phyloP scores from a whole-genome alignment of 2,113 vertebrate genomes.

The Oceanites oceanicus region DNA sequence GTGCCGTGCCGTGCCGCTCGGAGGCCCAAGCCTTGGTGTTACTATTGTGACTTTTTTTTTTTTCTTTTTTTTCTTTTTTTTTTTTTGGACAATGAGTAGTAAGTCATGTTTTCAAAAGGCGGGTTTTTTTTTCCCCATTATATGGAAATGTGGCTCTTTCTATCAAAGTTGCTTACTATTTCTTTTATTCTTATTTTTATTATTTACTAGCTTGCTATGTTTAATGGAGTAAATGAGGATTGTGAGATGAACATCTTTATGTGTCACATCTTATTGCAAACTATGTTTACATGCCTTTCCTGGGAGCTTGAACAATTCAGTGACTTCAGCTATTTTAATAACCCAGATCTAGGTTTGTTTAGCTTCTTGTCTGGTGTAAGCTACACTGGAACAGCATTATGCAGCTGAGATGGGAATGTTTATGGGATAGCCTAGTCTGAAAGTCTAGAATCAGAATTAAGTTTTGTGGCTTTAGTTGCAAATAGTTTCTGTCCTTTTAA shows the following conservation, averaged over 20 bases:
- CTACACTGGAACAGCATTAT: not conserved
- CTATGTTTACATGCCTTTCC: not conserved
- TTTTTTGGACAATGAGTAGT: not conserved
- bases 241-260: not conserved
- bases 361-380: not conserved
- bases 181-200: not conserved
- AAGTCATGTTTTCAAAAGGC: not conserved
- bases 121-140: not conserved
- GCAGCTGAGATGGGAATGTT: not conserved
- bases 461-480: not conserved
- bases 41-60: not conserved
- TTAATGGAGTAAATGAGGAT: not conserved
- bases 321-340: not conserved
- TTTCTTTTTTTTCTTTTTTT: not conserved
- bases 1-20: rapidly evolving
- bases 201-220: not conserved
- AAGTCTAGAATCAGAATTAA: not conserved
- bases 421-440: not conserved
- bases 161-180: not conserved
- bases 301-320: not conserved
- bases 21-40: not conserved
- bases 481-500: not conserved
- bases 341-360: not conserved
- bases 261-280: not conserved
- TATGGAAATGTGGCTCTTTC: not conserved